phyloP scores from a whole-genome alignment of 2,113 vertebrate genomes.

The Onychostruthus taczanowskii region DNA sequence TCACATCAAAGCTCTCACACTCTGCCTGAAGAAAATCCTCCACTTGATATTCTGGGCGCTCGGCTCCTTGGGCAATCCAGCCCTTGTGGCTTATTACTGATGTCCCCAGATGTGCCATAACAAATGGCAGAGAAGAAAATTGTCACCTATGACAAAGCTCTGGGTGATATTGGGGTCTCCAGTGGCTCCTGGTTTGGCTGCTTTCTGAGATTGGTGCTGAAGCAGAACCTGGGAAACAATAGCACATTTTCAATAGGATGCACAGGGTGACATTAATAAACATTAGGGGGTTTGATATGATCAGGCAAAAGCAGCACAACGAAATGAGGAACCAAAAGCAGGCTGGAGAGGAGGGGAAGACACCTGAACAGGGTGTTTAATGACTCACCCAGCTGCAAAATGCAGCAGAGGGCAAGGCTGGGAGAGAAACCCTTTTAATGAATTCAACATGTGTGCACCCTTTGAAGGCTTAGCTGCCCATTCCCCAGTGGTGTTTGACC shows the following conservation, averaged over 20 bases:
- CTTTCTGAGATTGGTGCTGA: neutral
- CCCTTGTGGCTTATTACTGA: neutral
- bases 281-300: slow-evolving; percentile 46
- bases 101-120: neutral
- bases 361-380: slow-evolving; percentile 40
- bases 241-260: neutral
- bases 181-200: neutral
- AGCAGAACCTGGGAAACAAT: slow-evolving; percentile 40
- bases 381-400: neutral
- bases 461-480: neutral
- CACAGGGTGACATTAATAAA: slow-evolving; percentile 53
- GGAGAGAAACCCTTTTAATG: slow-evolving; percentile 9
- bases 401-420: neutral
- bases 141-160: neutral
- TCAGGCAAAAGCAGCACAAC: slow-evolving; percentile 34
- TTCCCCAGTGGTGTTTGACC: slow-evolving; percentile 5
- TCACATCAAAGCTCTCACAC: neutral
- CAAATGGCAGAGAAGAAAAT: neutral
- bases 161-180: neutral
- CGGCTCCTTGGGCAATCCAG: neutral
- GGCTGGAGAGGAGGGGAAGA: neutral
- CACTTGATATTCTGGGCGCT: neutral
- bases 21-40: neutral
- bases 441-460: slow-evolving; percentile 3
- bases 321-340: slow-evolving; percentile 27